Evolutionary conservation across 1,140 invertebrate genomes (phyloP).

Genomic region (Leptinotarsa texana): DNA sequence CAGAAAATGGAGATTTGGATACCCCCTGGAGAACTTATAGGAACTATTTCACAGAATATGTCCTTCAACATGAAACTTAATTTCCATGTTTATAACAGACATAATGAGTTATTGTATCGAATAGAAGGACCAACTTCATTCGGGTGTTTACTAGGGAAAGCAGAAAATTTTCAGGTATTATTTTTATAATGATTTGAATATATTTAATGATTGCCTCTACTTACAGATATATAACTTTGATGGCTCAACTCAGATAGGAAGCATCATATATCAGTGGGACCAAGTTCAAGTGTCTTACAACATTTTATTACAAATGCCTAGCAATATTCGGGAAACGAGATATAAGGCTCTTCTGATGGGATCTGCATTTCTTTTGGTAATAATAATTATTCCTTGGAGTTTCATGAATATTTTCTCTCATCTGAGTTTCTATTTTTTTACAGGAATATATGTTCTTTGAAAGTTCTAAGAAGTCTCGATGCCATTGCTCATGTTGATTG

Average conservation of each 20-base stretch:
- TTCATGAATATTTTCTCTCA: too few species aligned
- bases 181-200: background rate
- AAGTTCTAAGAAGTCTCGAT: conserved; percentile 36
- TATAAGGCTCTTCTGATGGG: conserved; percentile 62
- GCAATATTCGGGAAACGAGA: conserved; percentile 57
- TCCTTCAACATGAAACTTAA: conserved; percentile 57
- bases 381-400: background rate
- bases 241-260: conserved; percentile 60
- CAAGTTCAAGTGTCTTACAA: conserved; percentile 59
- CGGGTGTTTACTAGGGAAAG: conserved; percentile 52
- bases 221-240: conserved; percentile 57
- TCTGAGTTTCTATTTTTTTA: conserved; percentile 26
- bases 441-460: conserved; percentile 53
- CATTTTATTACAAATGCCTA: conserved; percentile 59
- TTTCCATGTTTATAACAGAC: conserved; percentile 59
- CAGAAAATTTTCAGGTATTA: conserved; percentile 57
- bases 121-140: conserved; percentile 60
- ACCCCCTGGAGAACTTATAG: conserved; percentile 62
- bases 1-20: conserved; percentile 59
- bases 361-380: conserved; percentile 63
- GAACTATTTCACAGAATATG: conserved; percentile 60
- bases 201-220: background rate
- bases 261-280: conserved; percentile 63
- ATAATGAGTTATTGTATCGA: conserved; percentile 58
- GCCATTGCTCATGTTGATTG: conserved; percentile 39